Conservation (phyloP, 2,888 invertebrate species). For the Drosophila paramelanica region DNA sequence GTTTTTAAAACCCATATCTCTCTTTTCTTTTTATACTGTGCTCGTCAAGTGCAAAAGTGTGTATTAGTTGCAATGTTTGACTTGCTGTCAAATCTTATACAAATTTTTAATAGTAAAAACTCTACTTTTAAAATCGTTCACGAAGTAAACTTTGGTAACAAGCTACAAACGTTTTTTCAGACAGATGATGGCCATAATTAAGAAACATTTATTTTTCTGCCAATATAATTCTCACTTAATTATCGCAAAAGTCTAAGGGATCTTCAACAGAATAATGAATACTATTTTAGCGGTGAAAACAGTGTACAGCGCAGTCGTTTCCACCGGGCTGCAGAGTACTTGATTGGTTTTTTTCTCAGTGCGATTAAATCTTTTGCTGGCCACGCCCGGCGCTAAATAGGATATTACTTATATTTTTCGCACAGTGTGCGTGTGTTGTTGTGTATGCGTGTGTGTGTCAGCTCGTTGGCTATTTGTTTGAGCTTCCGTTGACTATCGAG, state of each 20-base stretch:
- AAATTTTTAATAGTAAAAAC: too few relatives aligned
- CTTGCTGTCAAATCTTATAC: too few relatives aligned
- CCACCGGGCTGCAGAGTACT: neutral
- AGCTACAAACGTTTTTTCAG: too few relatives aligned
- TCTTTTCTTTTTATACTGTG: conserved; percentile 6
- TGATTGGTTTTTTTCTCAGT: conserved; percentile 8
- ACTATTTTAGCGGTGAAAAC: neutral
- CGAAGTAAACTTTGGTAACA: too few relatives aligned
- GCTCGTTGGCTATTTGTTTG: conserved; percentile 60
- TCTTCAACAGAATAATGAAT: too few relatives aligned
- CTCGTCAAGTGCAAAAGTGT: neutral
- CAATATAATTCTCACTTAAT: too few relatives aligned
- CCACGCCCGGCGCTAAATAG: conserved; percentile 49
- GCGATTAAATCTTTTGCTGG: conserved; percentile 68
- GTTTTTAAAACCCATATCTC: conserved; percentile 44
- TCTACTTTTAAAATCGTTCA: too few relatives aligned
- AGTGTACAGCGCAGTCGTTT: neutral
- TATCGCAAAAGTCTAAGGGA: too few relatives aligned
- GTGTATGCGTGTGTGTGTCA: conserved; percentile 2
- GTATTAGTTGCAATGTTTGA: neutral
- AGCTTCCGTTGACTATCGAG: conserved; percentile 57
- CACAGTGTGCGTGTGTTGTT: conserved; percentile 13
- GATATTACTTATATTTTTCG: conserved; percentile 53
- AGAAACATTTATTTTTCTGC: too few relatives aligned
- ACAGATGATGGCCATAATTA: too few relatives aligned